A percentile compares a stretch with the other conserved stretches of the same genome.
Conservation (phyloP, 2,797 vertebrate species). For the Pantherophis vulpinus region DNA sequence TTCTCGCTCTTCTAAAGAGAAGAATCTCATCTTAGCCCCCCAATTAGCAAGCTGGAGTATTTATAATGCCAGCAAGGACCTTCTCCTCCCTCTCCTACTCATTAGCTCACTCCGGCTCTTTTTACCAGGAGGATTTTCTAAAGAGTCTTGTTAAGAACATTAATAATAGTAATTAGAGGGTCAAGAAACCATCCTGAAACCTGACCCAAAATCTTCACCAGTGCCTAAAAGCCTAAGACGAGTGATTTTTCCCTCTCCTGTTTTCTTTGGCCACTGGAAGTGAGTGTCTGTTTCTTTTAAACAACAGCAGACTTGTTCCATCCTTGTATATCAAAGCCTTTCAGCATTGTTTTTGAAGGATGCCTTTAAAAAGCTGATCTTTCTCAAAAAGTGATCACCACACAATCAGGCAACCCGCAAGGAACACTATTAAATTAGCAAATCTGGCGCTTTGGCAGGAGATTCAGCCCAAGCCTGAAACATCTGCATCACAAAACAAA, state of each 20-base stretch:
- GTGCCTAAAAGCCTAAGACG: slow-evolving; percentile 67
- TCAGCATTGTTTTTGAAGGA: slow-evolving; percentile 46
- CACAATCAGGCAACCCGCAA: background rate
- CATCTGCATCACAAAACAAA: background rate
- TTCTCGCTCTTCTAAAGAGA: slow-evolving; percentile 30
- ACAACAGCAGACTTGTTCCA: slow-evolving; percentile 47
- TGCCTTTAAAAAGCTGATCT: slow-evolving; percentile 36
- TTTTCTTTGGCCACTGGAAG: slow-evolving; percentile 26
- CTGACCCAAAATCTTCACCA: slow-evolving; percentile 68
- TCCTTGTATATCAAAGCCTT: slow-evolving; percentile 44
- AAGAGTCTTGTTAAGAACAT: slow-evolving; percentile 60
- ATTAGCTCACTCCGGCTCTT: slow-evolving; percentile 65
- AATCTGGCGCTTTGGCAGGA: background rate
- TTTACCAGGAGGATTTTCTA: slow-evolving; percentile 65
- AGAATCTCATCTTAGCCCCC: slow-evolving; percentile 39
- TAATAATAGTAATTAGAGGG: slow-evolving; percentile 71
- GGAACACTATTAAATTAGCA: background rate
- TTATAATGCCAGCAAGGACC: slow-evolving; percentile 64
- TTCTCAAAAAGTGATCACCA: slow-evolving; percentile 21
- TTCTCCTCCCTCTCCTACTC: slow-evolving; percentile 63
- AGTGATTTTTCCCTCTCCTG: slow-evolving; percentile 50
- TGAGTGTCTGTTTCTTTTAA: slow-evolving; percentile 51
- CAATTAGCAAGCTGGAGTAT: slow-evolving; percentile 61
- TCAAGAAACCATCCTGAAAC: slow-evolving; percentile 69
- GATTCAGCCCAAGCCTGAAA: background rate